These are phyloP conservation scores for Epirrhoe alternata DNA, from an alignment of 2,888 invertebrate species.

Conservation along the genomic window DNA sequence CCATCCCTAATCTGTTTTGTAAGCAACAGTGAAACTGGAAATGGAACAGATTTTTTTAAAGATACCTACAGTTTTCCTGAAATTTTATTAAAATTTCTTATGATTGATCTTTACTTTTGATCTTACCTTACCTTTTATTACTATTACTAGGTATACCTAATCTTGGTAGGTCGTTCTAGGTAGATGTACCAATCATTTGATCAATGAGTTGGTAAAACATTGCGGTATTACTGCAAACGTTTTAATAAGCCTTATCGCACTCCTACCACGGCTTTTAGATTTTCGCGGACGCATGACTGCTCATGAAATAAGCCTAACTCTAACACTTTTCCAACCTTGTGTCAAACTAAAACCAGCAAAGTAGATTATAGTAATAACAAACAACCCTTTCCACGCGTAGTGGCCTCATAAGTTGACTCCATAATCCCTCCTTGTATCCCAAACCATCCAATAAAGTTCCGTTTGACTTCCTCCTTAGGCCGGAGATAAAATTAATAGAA, in stretches of 20 bases:
- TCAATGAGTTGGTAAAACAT: too few species aligned
- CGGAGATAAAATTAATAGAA: background rate
- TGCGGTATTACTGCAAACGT: too few species aligned
- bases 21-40: background rate
- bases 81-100: too few species aligned
- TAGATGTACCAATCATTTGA: too few species aligned
- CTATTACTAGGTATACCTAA: too few species aligned
- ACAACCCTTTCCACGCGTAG: constrained; percentile 10
- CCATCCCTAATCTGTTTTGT: constrained; percentile 13
- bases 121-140: too few species aligned
- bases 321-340: background rate
- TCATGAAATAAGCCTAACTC: background rate
- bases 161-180: too few species aligned
- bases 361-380: background rate
- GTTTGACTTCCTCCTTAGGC: constrained; percentile 14
- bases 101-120: too few species aligned
- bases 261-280: too few species aligned
- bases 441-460: background rate
- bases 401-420: background rate
- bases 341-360: constrained; percentile 3
- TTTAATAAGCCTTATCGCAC: too few species aligned
- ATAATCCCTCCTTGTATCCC: constrained; percentile 3
- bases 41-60: background rate
- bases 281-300: too few species aligned
- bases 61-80: too few species aligned